These are phyloP conservation scores for Plebejus argus DNA, from an alignment of 2,888 invertebrate genomes.

Conservation along the genomic window DNA sequence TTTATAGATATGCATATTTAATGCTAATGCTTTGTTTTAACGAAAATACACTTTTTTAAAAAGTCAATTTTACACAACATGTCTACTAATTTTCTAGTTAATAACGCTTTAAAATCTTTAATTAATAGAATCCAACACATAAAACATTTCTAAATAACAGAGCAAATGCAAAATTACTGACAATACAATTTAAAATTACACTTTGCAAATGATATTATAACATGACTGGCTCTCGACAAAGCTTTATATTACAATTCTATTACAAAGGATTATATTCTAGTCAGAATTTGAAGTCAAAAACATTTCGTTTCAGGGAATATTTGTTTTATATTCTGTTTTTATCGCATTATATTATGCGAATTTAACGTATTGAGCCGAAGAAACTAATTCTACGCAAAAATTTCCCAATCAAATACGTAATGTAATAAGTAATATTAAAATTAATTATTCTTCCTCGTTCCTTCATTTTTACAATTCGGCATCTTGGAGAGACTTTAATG, in stretches of 20 bases:
- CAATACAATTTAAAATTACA: not conserved
- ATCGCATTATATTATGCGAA: not conserved
- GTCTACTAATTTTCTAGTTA: not conserved
- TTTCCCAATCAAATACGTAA: not conserved
- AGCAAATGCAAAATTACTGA: not conserved
- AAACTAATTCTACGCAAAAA: not conserved
- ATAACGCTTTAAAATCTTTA: not conserved
- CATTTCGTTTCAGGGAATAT: not conserved
- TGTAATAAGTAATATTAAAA: not conserved
- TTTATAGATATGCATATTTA: constrained; percentile 12
- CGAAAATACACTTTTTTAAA: not conserved
- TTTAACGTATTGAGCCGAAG: not conserved
- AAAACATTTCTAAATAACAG: not conserved
- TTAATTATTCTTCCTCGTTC: not conserved
- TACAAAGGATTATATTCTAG: not conserved
- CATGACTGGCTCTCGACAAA: not conserved
- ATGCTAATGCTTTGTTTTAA: not conserved
- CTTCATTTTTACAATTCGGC: not conserved
- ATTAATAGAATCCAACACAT: not conserved
- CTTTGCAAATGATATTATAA: not conserved
- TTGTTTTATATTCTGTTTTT: not conserved
- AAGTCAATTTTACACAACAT: not conserved
- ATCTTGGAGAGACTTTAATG: not conserved
- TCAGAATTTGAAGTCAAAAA: not conserved
- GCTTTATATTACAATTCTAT: too few relatives aligned